Evolutionary conservation across 2,113 vertebrate species (phyloP).

Genomic region (Passer domesticus): DNA sequence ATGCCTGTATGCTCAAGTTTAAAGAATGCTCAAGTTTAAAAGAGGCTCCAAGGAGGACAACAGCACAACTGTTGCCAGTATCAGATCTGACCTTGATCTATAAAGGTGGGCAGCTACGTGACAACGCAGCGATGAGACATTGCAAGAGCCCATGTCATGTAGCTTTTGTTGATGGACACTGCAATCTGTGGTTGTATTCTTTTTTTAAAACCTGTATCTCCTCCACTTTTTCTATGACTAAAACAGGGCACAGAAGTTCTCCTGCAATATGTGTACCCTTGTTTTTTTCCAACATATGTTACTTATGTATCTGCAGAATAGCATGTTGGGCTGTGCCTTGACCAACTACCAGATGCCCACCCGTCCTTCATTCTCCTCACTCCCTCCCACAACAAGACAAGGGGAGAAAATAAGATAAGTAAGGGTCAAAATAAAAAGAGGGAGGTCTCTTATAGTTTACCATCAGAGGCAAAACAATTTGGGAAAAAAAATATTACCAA

Average conservation of each 20-base stretch:
- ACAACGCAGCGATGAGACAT: not conserved
- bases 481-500: not conserved
- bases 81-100: not conserved
- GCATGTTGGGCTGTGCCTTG: not conserved
- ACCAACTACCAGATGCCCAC: not conserved
- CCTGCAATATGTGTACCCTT: not conserved
- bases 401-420: not conserved
- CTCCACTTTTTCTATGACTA: not conserved
- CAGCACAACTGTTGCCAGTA: not conserved
- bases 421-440: not conserved
- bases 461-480: not conserved
- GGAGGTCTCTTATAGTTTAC: fast-evolving
- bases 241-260: not conserved
- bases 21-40: not conserved
- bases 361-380: not conserved
- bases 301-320: not conserved
- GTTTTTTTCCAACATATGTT: not conserved
- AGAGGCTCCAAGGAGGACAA: not conserved
- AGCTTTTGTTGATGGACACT: not conserved
- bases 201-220: not conserved
- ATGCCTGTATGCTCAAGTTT: not conserved
- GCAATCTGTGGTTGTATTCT: not conserved
- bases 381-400: not conserved
- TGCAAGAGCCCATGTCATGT: not conserved
- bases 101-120: not conserved